A percentile compares a stretch with the other conserved stretches of the same genome.
These are phyloP conservation scores for Borostomias antarcticus DNA, from an alignment of 2,797 vertebrate species.

Conservation along the genomic window DNA sequence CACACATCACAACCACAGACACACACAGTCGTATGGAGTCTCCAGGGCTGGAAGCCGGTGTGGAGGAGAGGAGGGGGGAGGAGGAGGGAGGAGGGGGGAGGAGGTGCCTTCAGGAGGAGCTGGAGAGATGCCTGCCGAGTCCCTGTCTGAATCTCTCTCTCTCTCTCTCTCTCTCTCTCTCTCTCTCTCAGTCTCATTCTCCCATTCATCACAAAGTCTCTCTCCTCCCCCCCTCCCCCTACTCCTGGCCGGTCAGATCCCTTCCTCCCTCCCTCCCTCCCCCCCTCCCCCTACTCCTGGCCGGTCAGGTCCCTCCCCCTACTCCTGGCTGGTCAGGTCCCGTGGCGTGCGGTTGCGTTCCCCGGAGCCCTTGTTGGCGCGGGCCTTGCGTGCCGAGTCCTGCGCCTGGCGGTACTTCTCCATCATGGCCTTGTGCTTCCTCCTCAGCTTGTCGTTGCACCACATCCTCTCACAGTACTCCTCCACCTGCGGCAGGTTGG, in stretches of 20 bases:
- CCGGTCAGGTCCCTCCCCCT: slow-evolving; percentile 43
- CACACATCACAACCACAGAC: not conserved
- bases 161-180: not conserved
- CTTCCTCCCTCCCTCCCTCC: not conserved
- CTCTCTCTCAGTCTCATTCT: not conserved
- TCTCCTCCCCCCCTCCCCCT: not conserved
- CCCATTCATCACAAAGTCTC: not conserved
- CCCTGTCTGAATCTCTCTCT: slow-evolving; percentile 13
- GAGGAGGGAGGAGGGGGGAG: not conserved
- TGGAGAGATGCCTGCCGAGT: slow-evolving; percentile 13
- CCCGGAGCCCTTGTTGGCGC: slow-evolving; percentile 70
- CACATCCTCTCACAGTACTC: slow-evolving; percentile 92
- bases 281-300: not conserved
- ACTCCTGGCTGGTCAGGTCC: slow-evolving; percentile 57
- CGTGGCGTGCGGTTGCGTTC: slow-evolving; percentile 88
- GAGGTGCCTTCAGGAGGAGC: not conserved
- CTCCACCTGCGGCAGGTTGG: slow-evolving; percentile 82
- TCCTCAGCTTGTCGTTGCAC: slow-evolving; percentile 82
- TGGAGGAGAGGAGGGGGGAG: too few relatives aligned
- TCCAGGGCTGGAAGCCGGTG: too few relatives aligned
- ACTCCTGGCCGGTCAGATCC: not conserved
- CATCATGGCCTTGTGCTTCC: slow-evolving; percentile 83
- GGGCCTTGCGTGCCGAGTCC: slow-evolving; percentile 81
- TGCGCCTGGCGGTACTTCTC: slow-evolving; percentile 84
- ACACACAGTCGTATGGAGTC: not conserved